Evolutionary conservation across 2,797 vertebrate species (phyloP).

Genomic region (Pogoniulus pusillus): DNA sequence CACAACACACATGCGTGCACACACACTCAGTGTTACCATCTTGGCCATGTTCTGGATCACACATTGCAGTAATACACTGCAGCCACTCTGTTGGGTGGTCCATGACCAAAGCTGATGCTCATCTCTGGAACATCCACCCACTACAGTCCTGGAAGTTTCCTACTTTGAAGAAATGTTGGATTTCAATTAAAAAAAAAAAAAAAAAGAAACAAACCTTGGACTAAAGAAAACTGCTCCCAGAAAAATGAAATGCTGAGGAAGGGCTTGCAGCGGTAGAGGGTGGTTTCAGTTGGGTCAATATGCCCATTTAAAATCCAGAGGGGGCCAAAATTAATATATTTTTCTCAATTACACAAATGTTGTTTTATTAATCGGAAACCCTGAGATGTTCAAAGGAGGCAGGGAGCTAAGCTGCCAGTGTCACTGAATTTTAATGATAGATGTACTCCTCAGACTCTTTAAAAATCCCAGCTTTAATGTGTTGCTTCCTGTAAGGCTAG

Average conservation of each 20-base stretch:
- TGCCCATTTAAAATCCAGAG: background rate
- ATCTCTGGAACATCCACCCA: background rate
- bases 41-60: background rate
- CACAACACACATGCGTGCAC: rapidly evolving
- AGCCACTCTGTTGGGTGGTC: rapidly evolving
- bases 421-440: slow-evolving; percentile 43
- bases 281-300: background rate
- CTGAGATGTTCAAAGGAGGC: slow-evolving; percentile 13
- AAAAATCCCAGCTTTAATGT: slow-evolving; percentile 64
- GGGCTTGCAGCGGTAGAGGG: background rate
- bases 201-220: background rate
- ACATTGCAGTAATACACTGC: background rate
- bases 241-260: background rate
- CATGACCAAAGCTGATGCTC: background rate
- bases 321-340: background rate
- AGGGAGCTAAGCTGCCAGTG: background rate
- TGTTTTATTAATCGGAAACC: slow-evolving; percentile 1
- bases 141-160: background rate
- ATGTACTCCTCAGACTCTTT: slow-evolving; percentile 10
- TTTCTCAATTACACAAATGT: background rate
- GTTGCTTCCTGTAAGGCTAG: slow-evolving; percentile 14
- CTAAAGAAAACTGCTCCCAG: background rate
- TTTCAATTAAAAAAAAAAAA: background rate
- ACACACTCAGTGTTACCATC: background rate
- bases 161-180: background rate